Evolutionary conservation across 2,797 vertebrate genomes (phyloP), one percentile per base, ranked within the genome.

Genomic region (Falco novaeseelandiae): DNA sequence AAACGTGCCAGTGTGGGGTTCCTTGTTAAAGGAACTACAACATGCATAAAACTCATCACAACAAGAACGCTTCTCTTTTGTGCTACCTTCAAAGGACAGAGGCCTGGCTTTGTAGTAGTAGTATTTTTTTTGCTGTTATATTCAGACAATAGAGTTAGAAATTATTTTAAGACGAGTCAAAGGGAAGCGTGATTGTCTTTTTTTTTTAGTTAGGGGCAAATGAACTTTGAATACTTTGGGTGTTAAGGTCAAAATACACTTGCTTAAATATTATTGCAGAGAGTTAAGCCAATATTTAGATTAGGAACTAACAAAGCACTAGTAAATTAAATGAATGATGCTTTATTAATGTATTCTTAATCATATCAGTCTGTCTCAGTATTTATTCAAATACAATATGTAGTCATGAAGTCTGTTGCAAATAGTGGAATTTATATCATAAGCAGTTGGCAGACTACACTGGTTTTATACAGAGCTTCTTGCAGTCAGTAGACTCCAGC

Each of bases 321-420:
- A 70, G 32, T 34, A 84, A 93, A 93, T 93, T 78, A 74, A 91
- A 59, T 70, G 12, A 83, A 85, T 48, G 36, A 30, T 36, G 32
- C 32, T 91, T 92, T 90, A 83, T 85, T 90, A 87, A 57, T 65
- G 12, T 66, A 32, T 62, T 87, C 67, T 74, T 78, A 90, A 69
- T 93, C 62, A 55, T 49, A 90, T 54, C 76, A 87, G 34, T 93
- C 77, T 93, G 83, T 83, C 59, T 74, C 76, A 81, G 70, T 94
- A 73, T 90, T 94, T 93, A 94, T 95, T 93, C 25, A 92, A 90
- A 90, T 93, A 59, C 81, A 95, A 83, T 79, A 93, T 82, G 67
- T 70, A 79, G 27, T 66, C 62, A 77, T 46, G 67, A 89, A 88
- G 82, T 40, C 65, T 88, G 59, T 81, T 90, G 92, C 38, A 83